These are phyloP conservation scores for Thamnaconus septentrionalis DNA, from an alignment of 2,113 vertebrate genomes.

Conservation along the genomic window DNA sequence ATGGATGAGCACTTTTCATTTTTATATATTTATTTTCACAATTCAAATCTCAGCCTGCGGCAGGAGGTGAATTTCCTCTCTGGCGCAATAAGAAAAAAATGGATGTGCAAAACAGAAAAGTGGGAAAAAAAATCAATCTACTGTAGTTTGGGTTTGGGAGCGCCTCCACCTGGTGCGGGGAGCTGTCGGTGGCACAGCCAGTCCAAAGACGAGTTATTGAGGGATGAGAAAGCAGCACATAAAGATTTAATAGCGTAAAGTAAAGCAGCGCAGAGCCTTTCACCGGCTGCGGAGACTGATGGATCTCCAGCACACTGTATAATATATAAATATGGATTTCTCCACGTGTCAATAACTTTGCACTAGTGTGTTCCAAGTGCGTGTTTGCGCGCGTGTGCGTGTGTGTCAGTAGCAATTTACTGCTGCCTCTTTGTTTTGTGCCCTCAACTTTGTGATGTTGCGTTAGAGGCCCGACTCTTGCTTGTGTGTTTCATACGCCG, in stretches of 20 bases:
- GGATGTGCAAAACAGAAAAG: no score
- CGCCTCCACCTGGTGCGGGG: conserved; percentile 11
- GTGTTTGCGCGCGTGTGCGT: conserved; percentile 19
- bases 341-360: conserved; percentile 64
- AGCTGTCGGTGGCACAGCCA: background rate
- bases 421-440: conserved; percentile 8
- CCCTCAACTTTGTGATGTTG: background rate
- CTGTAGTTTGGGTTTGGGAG: background rate
- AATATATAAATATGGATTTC: conserved; percentile 74
- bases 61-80: no score
- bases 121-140: no score
- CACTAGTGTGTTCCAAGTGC: background rate
- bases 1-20: no score
- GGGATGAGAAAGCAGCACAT: conserved; percentile 61
- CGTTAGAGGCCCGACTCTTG: no score
- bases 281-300: conserved; percentile 59
- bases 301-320: conserved; percentile 65
- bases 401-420: conserved; percentile 11
- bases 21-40: no score
- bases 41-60: no score
- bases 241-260: conserved; percentile 74
- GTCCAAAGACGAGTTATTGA: conserved; percentile 39
- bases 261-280: conserved; percentile 60
- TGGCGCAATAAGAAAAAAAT: no score
- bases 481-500: no score